phyloP scores from a whole-genome alignment of 2,797 vertebrate species.

The Petrocephalus schoutedeni region DNA sequence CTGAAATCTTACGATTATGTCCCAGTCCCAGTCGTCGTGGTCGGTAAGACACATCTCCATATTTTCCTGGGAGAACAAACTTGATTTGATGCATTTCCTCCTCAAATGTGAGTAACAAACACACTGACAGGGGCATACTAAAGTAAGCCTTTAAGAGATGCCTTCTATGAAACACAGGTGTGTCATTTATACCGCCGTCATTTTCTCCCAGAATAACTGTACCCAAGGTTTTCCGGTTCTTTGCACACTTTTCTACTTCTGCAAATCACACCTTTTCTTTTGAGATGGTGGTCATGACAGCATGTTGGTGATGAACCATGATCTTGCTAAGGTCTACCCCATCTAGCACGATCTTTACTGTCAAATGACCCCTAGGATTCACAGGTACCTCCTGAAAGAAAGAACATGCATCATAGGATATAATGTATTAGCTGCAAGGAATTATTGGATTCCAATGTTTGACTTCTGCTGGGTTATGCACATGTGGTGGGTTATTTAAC shows the following conservation, averaged over 20 bases:
- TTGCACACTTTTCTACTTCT: neutral
- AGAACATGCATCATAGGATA: neutral
- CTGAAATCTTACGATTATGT: conserved; percentile 48
- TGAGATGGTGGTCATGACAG: conserved; percentile 20
- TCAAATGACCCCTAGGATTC: conserved; percentile 56
- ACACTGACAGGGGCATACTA: neutral
- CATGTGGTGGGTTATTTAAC: neutral
- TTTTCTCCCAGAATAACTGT: neutral
- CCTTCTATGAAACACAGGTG: neutral
- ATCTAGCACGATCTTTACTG: conserved; percentile 68
- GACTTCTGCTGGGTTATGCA: neutral
- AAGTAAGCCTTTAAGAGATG: neutral
- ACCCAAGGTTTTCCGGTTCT: neutral
- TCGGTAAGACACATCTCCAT: conserved; percentile 19
- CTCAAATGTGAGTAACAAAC: neutral
- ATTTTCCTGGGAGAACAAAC: conserved; percentile 43
- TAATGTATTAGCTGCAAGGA: neutral
- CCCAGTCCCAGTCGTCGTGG: conserved; percentile 59
- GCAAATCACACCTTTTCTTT: conserved; percentile 36
- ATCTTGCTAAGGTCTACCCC: conserved; percentile 72
- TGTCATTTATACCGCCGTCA: neutral
- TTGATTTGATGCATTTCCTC: neutral
- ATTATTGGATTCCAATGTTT: neutral
- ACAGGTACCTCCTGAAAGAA: conserved; percentile 65
- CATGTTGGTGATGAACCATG: conserved; percentile 70